These are phyloP conservation scores for Octonoba sinensis DNA, from an alignment of 2,888 invertebrate genomes.

Conservation along the genomic window DNA sequence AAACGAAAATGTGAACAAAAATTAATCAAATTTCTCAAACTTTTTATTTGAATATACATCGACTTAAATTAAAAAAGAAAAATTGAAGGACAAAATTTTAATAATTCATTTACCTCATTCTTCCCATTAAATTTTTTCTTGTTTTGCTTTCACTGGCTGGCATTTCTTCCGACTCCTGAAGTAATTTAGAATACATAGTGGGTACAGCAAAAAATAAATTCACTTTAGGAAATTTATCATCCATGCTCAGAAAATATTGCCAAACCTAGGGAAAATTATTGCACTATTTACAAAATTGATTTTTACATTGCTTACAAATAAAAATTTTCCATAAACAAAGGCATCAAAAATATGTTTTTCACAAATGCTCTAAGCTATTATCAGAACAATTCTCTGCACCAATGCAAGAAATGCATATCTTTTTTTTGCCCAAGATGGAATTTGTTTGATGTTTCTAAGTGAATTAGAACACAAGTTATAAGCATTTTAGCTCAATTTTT, in stretches of 20 bases:
- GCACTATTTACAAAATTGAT: background rate
- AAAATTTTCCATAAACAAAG: too few relatives aligned
- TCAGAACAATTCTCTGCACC: too few relatives aligned
- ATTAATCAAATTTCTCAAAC: too few relatives aligned
- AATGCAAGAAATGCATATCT: too few relatives aligned
- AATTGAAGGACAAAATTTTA: background rate
- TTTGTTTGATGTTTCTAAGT: too few relatives aligned
- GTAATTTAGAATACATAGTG: conserved; percentile 85
- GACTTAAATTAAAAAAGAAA: conserved; percentile 5
- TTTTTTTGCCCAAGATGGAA: too few relatives aligned
- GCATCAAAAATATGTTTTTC: too few relatives aligned
- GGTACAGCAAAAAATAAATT: conserved; percentile 92
- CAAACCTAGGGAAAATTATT: conserved; percentile 68
- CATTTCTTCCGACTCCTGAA: conserved; percentile 81
- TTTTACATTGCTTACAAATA: background rate
- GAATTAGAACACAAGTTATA: too few relatives aligned
- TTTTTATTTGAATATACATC: background rate
- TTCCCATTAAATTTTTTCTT: conserved; percentile 72
- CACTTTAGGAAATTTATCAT: conserved; percentile 74
- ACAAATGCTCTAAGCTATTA: too few relatives aligned
- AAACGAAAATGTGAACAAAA: background rate
- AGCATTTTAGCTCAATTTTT: too few relatives aligned
- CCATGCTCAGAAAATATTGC: conserved; percentile 68
- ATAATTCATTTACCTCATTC: conserved; percentile 73
- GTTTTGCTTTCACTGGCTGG: conserved; percentile 75